Evolutionary conservation across 2,113 vertebrate species (phyloP), one percentile per base, ranked within the genome.

Genomic region (Beaufortia kweichowensis): DNA sequence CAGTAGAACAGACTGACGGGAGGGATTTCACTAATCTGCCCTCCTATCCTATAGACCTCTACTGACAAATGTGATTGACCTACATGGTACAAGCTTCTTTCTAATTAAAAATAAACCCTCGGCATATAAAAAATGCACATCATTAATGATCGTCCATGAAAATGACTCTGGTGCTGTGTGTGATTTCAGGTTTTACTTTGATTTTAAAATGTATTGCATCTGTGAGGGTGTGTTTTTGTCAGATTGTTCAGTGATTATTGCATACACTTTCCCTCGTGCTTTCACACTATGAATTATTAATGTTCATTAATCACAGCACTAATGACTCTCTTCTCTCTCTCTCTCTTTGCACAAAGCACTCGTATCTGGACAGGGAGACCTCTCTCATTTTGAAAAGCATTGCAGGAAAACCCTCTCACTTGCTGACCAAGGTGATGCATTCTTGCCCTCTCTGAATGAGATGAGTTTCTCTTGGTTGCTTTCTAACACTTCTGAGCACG

Each of bases 351-450:
- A 78, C 77, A 80, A 97, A 99, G 97, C 97, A 98, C 92, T 97
- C 97, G 91, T 99, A 98, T 95, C 93, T 99, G 97, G 97, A 99
- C 96, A 98, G 94, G 93, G 96, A 98, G 95, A 99, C 97, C 85
- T 99, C 97, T 93, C 94, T 97, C 82, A 96, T 99, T 95, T 94
- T 98, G 94, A 94, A 93, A 96, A 98, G 95, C 95, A 98, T 98
- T 93, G 97, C 97, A 92, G 97, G 97, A 88, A 99, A 99, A 85
- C 97, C 97, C 88, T 94, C 95, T 91, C 96, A 99, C 91, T 95
- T 99, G 94, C 96, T 99, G 95, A 99, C 97, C 89, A 97, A 99
- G 97, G 97, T 99, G 96, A 98, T 86, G 57, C 86, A 80, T 62
- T 78, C 82, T 41, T 15, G 65, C 59, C 73, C 56, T 76, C 28